A percentile compares a stretch with the other conserved stretches of the same genome.
Evolutionary conservation across 1,140 invertebrate species (phyloP).

Genomic region (Drosophila virilis): DNA sequence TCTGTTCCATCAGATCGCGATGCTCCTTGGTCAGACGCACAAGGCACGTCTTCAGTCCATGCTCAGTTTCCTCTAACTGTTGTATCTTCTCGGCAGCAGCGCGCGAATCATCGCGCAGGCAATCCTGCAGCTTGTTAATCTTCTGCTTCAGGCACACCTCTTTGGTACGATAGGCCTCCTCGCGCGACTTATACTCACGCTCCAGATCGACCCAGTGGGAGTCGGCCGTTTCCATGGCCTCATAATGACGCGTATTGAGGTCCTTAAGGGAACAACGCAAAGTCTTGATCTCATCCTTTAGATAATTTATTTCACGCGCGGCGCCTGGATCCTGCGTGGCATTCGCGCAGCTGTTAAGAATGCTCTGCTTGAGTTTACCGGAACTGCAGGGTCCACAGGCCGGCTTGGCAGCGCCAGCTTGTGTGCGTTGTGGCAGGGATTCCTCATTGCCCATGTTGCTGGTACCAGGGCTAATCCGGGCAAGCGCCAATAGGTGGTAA

Average conservation of each 20-base stretch:
- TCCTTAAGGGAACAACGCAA: constrained; percentile 86
- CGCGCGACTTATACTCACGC: constrained; percentile 87
- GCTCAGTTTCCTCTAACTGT: constrained; percentile 86
- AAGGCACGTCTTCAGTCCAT: constrained; percentile 84
- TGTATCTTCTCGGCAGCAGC: constrained; percentile 81
- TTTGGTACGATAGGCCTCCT: constrained; percentile 84
- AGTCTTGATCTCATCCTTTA: constrained; percentile 82
- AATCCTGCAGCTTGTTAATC: constrained; percentile 76
- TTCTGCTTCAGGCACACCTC: constrained; percentile 76
- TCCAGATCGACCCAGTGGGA: constrained; percentile 90
- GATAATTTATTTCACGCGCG: constrained; percentile 58
- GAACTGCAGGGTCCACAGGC: not conserved
- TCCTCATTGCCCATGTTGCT: constrained; percentile 60
- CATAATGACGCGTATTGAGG: constrained; percentile 88
- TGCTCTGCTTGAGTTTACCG: not conserved
- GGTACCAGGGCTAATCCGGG: constrained; percentile 18
- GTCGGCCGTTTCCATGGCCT: constrained; percentile 90
- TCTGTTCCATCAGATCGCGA: constrained; percentile 83
- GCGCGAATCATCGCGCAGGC: constrained; percentile 73
- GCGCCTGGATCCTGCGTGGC: constrained; percentile 76
- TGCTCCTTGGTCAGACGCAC: constrained; percentile 85
- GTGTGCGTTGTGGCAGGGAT: constrained; percentile 20
- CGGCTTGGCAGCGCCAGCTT: constrained; percentile 1
- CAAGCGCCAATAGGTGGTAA: constrained; percentile 77
- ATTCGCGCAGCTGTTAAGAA: constrained; percentile 54